Evolutionary conservation across 2,888 invertebrate genomes (phyloP), one percentile per base, ranked within the genome.

Genomic region (Spialia ferax): DNA sequence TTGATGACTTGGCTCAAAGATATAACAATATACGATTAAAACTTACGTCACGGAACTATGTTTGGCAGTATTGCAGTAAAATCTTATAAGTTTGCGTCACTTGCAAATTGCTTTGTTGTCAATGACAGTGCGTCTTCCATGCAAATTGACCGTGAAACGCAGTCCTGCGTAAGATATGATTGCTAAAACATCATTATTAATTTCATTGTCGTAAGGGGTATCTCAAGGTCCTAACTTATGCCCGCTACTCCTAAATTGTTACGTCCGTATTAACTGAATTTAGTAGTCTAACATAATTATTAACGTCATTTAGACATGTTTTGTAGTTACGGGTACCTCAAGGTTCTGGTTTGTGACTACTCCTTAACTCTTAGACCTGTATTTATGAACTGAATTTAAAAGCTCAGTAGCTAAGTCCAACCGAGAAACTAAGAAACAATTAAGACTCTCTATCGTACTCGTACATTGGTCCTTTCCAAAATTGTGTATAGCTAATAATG

Each of bases 31-130:
- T 71, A 71, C 74, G 68, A 77, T 77, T 77, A 77, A 68, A 71
- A 68, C 71, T 70, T 57, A 75, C 77, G 77, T 77, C 77, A 77
- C 67, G 70, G 48, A 67, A 69, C 76, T 75, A 74, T 77, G 65
- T 76, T 71, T 61, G 73, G 73, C 68, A 68, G 70, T 72, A 73
- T 71, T 72, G 72, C 61, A 61, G 68, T 73, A 57, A 70, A 61
- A 61, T 54, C 15, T 42, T 15, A 54, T 13, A 59, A 54, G 45
- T 60, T 61, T 67, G 66, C 61, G 66, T 67, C 61, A 59, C 48
- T 61, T 67, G 61, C 55, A 35, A 63, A 63, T 63, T 15, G 42
- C 7, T 66, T 32, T 18, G 26, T 13, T 13, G 29, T 59, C 22
- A 42, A 11, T 57, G 50, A 45, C 7, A 32, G 50, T 52, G 60